Evolutionary conservation across 1,140 invertebrate species (phyloP).

Genomic region (Sitobion miscanthi): DNA sequence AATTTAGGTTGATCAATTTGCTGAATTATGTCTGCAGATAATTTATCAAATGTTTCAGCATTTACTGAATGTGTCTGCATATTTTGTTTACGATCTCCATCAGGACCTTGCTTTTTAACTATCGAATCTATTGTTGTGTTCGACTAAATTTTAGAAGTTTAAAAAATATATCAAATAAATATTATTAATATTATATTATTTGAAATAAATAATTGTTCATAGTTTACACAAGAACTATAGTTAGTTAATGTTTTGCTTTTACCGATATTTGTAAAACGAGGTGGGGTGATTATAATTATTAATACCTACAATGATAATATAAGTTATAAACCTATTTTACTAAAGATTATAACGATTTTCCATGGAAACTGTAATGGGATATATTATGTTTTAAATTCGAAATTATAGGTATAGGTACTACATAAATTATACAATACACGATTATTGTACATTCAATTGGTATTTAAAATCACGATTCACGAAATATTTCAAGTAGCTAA

Average conservation of each 20-base stretch:
- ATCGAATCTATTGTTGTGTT: background rate
- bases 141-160: background rate
- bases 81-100: background rate
- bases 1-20: background rate
- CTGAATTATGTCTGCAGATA: background rate
- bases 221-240: background rate
- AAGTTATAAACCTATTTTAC: background rate
- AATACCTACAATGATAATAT: background rate
- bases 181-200: background rate
- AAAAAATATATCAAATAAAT: background rate
- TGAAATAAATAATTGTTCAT: background rate
- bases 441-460: background rate
- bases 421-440: background rate
- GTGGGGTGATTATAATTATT: background rate
- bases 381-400: background rate
- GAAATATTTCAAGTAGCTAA: background rate
- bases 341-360: background rate
- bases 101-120: constrained; percentile 10
- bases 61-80: background rate
- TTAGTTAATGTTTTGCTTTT: background rate
- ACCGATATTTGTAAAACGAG: background rate
- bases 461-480: background rate
- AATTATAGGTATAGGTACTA: background rate
- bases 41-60: background rate
- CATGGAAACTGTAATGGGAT: background rate